Percentiles rank a stretch among this genome's conserved stretches.
phyloP scores from a whole-genome alignment of 1,140 invertebrate species.

The Rhyacophila brunnea region DNA sequence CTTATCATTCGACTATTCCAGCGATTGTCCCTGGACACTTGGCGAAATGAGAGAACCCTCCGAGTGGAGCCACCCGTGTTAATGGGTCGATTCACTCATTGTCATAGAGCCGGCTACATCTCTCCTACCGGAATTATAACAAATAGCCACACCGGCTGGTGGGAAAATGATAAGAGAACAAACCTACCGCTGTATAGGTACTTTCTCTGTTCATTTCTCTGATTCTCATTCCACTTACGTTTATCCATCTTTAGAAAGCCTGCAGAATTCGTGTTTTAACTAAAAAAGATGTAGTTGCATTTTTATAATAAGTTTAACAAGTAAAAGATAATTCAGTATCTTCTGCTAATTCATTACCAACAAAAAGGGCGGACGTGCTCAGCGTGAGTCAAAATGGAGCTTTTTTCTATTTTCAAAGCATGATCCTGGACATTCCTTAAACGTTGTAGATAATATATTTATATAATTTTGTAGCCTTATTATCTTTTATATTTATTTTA shows the following conservation, averaged over 20 bases:
- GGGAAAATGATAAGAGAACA: conserved; percentile 32
- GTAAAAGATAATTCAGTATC: not conserved
- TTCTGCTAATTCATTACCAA: not conserved
- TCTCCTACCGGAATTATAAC: conserved; percentile 30
- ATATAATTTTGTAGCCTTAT: too few relatives aligned
- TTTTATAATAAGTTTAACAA: not conserved
- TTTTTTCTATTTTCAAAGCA: too few relatives aligned
- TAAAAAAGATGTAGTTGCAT: too few relatives aligned
- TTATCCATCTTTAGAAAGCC: not conserved
- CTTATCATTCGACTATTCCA: conserved; percentile 22
- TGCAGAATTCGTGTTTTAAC: not conserved
- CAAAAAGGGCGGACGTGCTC: too few relatives aligned
- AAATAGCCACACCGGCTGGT: conserved; percentile 31
- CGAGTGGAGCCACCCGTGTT: conserved; percentile 23
- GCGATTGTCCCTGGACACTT: conserved; percentile 30
- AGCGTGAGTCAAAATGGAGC: too few relatives aligned
- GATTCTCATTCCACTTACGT: not conserved
- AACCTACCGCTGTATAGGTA: not conserved
- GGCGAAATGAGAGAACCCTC: conserved; percentile 25
- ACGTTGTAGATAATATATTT: too few relatives aligned
- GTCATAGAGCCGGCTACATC: conserved; percentile 19
- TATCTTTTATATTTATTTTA: too few relatives aligned
- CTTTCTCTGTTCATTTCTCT: not conserved
- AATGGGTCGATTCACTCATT: conserved; percentile 35
- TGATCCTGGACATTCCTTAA: too few relatives aligned